A percentile compares a stretch with the other conserved stretches of the same genome.
These are phyloP conservation scores for Hassar affinis DNA, from an alignment of 2,113 vertebrate genomes.

Conservation along the genomic window DNA sequence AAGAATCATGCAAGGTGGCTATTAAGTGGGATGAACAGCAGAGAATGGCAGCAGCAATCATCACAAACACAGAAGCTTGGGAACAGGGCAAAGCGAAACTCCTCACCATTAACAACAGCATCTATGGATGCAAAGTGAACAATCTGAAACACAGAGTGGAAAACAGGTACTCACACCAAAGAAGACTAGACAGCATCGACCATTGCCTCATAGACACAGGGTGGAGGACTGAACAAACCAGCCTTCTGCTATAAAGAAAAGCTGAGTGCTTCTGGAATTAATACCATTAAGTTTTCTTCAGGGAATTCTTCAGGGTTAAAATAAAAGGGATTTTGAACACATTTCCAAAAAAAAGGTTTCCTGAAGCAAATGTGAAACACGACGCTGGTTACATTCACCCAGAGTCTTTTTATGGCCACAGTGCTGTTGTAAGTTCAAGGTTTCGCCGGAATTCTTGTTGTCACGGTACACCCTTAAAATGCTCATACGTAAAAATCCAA, in stretches of 20 bases:
- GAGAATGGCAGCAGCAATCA: conserved; percentile 14
- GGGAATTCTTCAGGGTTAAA: neutral
- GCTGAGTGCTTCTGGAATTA: neutral
- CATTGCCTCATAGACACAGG: neutral
- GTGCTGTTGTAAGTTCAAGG: too few species aligned
- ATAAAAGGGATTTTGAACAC: conserved; percentile 5
- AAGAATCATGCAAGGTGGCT: neutral
- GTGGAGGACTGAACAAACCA: neutral
- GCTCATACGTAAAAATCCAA: too few species aligned
- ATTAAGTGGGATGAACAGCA: neutral
- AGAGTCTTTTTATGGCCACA: too few species aligned
- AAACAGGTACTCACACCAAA: neutral
- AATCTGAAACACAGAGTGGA: neutral
- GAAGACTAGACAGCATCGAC: too few species aligned
- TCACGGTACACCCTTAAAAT: too few species aligned
- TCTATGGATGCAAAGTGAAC: neutral
- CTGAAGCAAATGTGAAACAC: neutral
- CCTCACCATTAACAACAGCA: neutral
- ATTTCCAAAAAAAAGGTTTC: neutral
- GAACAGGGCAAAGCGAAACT: neutral
- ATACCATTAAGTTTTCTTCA: neutral
- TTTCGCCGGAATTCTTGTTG: too few species aligned
- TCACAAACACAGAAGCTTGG: neutral
- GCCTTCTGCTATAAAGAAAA: neutral
- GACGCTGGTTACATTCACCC: too few species aligned